phyloP scores from a whole-genome alignment of 2,113 vertebrate species.

The Prunella himalayana region DNA sequence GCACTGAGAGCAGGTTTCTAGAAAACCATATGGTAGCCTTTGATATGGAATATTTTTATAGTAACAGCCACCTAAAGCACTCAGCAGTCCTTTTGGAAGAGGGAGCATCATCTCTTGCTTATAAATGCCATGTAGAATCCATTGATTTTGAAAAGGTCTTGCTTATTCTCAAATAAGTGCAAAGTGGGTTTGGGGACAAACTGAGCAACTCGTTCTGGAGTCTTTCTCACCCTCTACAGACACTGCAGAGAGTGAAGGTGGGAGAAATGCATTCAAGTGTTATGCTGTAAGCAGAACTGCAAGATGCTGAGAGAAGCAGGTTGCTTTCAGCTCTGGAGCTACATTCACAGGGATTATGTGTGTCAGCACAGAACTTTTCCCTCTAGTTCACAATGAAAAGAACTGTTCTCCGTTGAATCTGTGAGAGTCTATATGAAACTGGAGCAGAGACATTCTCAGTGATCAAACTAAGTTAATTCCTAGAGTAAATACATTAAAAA shows the following conservation, averaged over 20 bases:
- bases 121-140: not conserved
- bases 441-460: not conserved
- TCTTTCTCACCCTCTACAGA: not conserved
- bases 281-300: not conserved
- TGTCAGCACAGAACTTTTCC: not conserved
- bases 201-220: not conserved
- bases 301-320: not conserved
- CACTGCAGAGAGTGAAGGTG: not conserved
- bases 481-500: not conserved
- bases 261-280: not conserved
- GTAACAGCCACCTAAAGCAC: not conserved
- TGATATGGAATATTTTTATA: not conserved
- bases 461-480: not conserved
- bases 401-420: not conserved
- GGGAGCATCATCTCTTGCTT: not conserved
- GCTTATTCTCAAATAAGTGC: not conserved
- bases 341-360: rapidly evolving
- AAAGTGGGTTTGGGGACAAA: not conserved
- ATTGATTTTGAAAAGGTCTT: not conserved
- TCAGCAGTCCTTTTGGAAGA: not conserved
- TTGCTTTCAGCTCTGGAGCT: not conserved
- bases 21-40: not conserved
- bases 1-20: not conserved
- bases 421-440: not conserved
- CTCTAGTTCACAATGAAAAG: not conserved